Conservation (phyloP, 2,888 invertebrate species). For the Scrobipalpa costella region DNA sequence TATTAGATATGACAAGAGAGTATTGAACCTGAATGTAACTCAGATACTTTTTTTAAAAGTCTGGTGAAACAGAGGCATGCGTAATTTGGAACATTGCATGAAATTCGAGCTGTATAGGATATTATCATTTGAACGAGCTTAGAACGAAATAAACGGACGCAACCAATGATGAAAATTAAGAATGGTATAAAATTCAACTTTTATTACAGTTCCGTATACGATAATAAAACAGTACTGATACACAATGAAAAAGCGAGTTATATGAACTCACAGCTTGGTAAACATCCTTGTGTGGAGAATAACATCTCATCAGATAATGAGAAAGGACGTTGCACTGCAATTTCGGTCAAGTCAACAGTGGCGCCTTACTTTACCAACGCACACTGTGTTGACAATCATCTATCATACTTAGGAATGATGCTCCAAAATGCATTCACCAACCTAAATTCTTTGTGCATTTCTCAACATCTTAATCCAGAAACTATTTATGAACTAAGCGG, state of each 20-base stretch:
- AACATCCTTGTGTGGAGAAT: conserved; percentile 27
- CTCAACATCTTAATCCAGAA: not conserved
- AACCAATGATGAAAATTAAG: conserved; percentile 5
- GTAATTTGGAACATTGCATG: not conserved
- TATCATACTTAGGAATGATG: conserved; percentile 1
- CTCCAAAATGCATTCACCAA: not conserved
- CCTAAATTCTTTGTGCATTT: not conserved
- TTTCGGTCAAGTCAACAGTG: conserved; percentile 66
- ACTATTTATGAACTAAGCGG: conserved; percentile 5
- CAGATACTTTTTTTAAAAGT: no score
- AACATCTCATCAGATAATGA: conserved; percentile 26
- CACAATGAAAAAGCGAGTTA: conserved; percentile 10
- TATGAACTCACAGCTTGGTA: conserved; percentile 18
- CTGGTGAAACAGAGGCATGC: no score
- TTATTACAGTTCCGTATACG: not conserved
- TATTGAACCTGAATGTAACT: no score
- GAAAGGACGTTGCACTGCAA: conserved; percentile 60
- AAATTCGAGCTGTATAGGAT: conserved; percentile 1
- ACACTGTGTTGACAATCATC: conserved; percentile 31
- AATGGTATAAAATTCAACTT: not conserved
- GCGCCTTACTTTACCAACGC: not conserved
- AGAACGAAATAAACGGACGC: not conserved
- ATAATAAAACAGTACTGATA: not conserved
- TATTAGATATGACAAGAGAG: no score
- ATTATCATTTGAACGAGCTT: not conserved